These are phyloP conservation scores for Actinopyga echinites DNA, from an alignment of 53 echinoderm and acorn worm species.

Conservation along the genomic window DNA sequence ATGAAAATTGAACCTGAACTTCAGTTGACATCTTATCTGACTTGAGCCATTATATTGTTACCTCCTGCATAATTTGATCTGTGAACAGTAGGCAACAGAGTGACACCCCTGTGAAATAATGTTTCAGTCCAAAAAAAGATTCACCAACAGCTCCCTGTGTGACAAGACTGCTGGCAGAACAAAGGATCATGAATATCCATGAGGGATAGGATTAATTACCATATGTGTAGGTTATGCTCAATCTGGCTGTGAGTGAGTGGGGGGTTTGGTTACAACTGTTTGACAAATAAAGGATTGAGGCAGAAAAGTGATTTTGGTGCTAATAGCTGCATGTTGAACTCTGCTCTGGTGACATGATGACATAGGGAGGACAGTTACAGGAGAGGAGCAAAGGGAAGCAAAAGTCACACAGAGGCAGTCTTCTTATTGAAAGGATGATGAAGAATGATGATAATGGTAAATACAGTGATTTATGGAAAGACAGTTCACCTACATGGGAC, in stretches of 20 bases:
- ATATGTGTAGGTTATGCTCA: constrained; percentile 33
- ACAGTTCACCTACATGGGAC: no score
- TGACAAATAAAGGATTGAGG: constrained; percentile 33
- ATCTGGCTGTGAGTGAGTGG: constrained; percentile 26
- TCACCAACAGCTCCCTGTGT: neutral
- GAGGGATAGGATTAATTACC: constrained; percentile 29
- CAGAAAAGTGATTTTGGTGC: constrained; percentile 29
- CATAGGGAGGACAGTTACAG: no score
- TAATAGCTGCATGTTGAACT: constrained; percentile 33
- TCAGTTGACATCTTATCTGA: constrained; percentile 5
- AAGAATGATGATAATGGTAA: no score
- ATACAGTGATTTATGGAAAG: no score
- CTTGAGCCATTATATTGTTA: neutral
- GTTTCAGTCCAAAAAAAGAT: constrained; percentile 20
- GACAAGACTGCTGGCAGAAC: constrained; percentile 4
- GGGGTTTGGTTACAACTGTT: constrained; percentile 38
- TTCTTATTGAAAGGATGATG: no score
- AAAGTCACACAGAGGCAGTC: no score
- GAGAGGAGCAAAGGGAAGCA: no score
- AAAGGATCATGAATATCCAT: constrained; percentile 37
- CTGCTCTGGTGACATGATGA: constrained; percentile 22
- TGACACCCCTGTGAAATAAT: neutral
- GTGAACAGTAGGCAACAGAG: neutral
- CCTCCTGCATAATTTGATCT: neutral
- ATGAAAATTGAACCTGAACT: neutral